phyloP scores from a whole-genome alignment of 2,113 vertebrate species.

The Tympanuchus pallidicinctus region DNA sequence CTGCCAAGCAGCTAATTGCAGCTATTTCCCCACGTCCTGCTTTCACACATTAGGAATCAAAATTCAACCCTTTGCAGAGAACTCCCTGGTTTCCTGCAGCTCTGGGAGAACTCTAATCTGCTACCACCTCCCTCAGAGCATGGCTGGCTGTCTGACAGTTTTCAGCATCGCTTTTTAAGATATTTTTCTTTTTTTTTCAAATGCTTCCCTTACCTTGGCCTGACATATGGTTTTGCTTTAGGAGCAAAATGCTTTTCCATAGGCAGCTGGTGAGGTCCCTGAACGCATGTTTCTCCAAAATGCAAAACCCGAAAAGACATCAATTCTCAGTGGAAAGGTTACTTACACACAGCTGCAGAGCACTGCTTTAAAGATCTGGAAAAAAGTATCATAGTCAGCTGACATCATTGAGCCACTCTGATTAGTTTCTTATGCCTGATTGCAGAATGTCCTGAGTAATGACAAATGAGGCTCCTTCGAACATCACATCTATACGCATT shows the following conservation, averaged over 20 bases:
- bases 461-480: constrained; percentile 23
- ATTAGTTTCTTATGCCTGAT: constrained; percentile 47
- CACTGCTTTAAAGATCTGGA: neutral
- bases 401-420: constrained; percentile 53
- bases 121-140: constrained; percentile 1
- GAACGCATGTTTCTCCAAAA: constrained; percentile 7
- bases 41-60: neutral
- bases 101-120: neutral
- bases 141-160: constrained; percentile 15
- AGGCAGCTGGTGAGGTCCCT: constrained; percentile 42
- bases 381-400: constrained; percentile 21
- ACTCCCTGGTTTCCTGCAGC: fast-evolving
- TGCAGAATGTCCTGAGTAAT: neutral
- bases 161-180: constrained; percentile 40
- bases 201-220: constrained; percentile 23
- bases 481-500: constrained; percentile 9
- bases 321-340: constrained; percentile 22
- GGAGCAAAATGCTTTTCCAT: constrained; percentile 40
- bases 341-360: constrained; percentile 37
- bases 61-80: neutral
- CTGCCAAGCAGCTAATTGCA: constrained; percentile 10
- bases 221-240: constrained; percentile 73
- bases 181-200: constrained; percentile 51
- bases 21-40: neutral
- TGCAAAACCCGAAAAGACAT: constrained; percentile 1